Conservation (phyloP, 2,797 vertebrate genomes). For the Sebastes iracundus region DNA sequence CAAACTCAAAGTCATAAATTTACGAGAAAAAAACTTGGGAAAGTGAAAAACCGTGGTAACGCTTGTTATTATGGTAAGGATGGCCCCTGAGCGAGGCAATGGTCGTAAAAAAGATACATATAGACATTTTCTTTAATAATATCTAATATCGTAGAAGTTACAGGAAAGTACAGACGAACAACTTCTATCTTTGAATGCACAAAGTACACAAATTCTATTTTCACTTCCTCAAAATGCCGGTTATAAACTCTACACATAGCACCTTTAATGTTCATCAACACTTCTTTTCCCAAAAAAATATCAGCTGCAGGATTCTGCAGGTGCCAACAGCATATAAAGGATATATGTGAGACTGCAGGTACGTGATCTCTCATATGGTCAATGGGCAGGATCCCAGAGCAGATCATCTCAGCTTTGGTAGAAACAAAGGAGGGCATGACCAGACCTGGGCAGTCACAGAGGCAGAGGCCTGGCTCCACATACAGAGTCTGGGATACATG, state of each 20-base stretch:
- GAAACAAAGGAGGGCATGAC: constrained; percentile 98
- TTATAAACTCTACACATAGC: neutral
- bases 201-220: neutral
- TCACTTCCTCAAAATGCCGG: neutral
- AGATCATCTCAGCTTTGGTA: constrained; percentile 99
- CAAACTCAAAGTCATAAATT: no score
- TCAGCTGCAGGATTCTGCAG: neutral
- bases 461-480: constrained; percentile 91
- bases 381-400: constrained; percentile 93
- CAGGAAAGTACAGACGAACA: no score
- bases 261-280: neutral
- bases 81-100: no score
- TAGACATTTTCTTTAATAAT: no score
- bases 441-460: constrained; percentile 97
- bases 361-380: constrained; percentile 98
- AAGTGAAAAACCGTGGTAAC: no score
- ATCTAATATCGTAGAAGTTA: no score
- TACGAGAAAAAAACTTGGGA: no score
- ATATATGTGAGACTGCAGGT: constrained; percentile 93
- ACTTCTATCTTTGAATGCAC: no score
- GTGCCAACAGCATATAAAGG: constrained; percentile 74
- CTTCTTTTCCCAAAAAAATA: neutral
- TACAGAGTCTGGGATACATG: constrained; percentile 88
- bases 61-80: neutral
- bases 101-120: no score